Evolutionary conservation across 2,888 invertebrate genomes (phyloP), one percentile per base, ranked within the genome.

Genomic region (Apeira syringaria): DNA sequence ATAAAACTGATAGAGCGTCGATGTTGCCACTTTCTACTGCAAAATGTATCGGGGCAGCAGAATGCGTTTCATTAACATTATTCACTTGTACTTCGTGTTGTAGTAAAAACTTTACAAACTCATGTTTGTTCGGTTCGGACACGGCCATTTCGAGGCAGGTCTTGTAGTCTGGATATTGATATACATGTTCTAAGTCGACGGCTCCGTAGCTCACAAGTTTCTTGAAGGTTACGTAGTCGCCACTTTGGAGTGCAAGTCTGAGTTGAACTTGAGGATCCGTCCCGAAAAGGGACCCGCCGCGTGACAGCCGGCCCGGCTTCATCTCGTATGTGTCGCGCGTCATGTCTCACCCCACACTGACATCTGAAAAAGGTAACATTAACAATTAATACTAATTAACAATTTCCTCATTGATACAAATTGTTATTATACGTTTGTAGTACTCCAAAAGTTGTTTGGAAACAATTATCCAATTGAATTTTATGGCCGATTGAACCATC

Each of bases 31-130:
- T 83, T 63, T 92, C 91, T 0, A 92, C 89, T 2, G 93, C 93
- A 47, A 92, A 92, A 72, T 94, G 94, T 49, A 94, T 81, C 0
- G 94, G 92, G n/a, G 92, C 91, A 49, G 91, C 91, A 8, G 91
- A 84, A 36, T 91, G 88, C 1, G 82, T 83, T 49, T 84, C 82
- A 64, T 93, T 93, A 0, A 92, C 61, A 56, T 76, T 86, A 54
- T 93, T 92, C 0, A 93, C 91, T 66, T 93, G 85, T 0, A 93
- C 94, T 44, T 93, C 93, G 36, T 91, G 74, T 41, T 91, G 84
- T 6, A 94, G 65, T 22, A 95, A 74, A 2, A 90, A 77, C 55
- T 91, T 80, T 0, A 93, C 91, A 38, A 92, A 94, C 18, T 91
- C 85, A 17, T 84, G 68, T 50, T 80, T 81, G 26, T 91, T 88